Percentiles rank a stretch among this genome's conserved stretches.
These are phyloP conservation scores for Drosophila colorata DNA, from an alignment of 2,888 invertebrate genomes.

Conservation along the genomic window DNA sequence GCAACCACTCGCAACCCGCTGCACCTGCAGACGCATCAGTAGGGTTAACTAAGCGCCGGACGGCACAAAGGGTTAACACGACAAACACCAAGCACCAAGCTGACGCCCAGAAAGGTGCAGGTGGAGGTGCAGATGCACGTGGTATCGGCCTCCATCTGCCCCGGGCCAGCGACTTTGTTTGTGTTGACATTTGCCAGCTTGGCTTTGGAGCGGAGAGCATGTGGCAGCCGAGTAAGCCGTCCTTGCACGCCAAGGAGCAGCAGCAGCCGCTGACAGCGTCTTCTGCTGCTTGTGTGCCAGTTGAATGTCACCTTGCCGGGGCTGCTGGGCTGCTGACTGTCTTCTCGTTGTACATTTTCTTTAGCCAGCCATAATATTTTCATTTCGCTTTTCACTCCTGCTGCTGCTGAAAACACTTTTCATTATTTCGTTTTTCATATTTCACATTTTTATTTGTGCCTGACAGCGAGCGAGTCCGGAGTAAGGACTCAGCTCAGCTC, in stretches of 20 bases:
- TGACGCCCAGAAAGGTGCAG: conserved; percentile 15
- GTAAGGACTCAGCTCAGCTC: conserved; percentile 1
- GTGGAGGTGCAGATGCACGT: background rate
- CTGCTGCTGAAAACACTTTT: conserved; percentile 67
- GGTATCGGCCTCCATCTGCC: background rate
- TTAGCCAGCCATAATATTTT: conserved; percentile 71
- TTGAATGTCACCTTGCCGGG: conserved; percentile 51
- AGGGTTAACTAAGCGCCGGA: conserved; percentile 69
- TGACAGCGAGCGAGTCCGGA: conserved; percentile 13
- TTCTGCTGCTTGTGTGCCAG: conserved; percentile 26
- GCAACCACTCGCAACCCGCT: conserved; percentile 40
- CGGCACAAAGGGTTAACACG: conserved; percentile 63
- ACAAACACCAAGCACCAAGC: conserved; percentile 15
- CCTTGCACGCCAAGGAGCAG: conserved; percentile 10
- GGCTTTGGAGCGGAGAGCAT: conserved; percentile 52
- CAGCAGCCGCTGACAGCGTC: conserved; percentile 11
- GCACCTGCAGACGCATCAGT: conserved; percentile 66
- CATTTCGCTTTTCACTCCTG: conserved; percentile 60
- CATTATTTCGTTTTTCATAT: conserved; percentile 79
- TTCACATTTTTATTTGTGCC: conserved; percentile 67
- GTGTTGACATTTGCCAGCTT: conserved; percentile 78
- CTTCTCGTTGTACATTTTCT: conserved; percentile 38
- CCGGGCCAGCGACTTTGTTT: conserved; percentile 58
- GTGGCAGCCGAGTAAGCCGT: conserved; percentile 47
- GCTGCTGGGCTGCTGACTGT: conserved; percentile 1